Conservation (phyloP, 2,113 vertebrate genomes). For the Hylia prasina region DNA sequence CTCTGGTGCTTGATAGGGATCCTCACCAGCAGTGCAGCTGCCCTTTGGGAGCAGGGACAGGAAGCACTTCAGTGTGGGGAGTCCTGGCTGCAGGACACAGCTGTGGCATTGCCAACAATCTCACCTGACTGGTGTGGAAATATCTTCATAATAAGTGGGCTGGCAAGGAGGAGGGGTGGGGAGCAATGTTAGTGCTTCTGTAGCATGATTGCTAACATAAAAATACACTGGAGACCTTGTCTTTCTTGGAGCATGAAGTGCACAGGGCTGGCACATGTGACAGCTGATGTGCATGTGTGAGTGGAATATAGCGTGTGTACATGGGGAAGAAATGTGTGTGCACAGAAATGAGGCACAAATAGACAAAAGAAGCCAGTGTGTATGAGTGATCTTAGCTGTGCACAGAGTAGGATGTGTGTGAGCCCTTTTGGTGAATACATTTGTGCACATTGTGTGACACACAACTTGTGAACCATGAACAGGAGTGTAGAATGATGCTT, state of each 20-base stretch:
- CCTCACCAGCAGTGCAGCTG: not conserved
- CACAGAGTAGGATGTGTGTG: too few species aligned
- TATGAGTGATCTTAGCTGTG: not conserved
- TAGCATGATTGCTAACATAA: not conserved
- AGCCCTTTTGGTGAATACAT: not conserved
- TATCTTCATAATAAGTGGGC: not conserved
- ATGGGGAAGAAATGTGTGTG: not conserved
- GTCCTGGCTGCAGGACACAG: not conserved
- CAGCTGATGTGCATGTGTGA: not conserved
- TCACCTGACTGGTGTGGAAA: not conserved
- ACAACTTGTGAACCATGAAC: rapidly evolving
- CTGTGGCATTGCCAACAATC: not conserved
- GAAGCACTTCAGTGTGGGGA: not conserved
- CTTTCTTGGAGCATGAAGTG: not conserved
- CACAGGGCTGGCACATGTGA: not conserved
- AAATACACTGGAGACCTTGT: not conserved
- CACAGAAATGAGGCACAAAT: not conserved
- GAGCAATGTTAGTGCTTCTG: not conserved
- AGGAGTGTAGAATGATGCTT: not conserved
- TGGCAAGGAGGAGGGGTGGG: not conserved
- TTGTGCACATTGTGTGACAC: rapidly evolving
- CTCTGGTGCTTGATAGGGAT: not conserved
- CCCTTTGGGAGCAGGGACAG: not conserved
- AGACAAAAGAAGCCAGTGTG: not conserved
- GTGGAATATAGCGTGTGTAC: not conserved